These are phyloP conservation scores for Hippopotamyrus pictus DNA, from an alignment of 2,797 vertebrate genomes.

Conservation along the genomic window DNA sequence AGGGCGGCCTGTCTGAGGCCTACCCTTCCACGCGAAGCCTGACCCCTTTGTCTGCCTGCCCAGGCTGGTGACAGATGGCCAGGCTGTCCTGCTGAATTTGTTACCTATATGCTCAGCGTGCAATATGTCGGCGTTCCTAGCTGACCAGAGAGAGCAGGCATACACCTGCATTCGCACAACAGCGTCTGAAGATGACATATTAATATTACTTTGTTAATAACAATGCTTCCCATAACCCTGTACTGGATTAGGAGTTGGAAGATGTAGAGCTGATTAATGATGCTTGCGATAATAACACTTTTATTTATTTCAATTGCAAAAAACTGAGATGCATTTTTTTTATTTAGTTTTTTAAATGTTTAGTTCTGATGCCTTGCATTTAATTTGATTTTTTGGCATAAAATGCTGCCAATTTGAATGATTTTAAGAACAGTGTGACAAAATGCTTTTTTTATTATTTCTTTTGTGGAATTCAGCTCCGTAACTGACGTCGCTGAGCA, in stretches of 20 bases:
- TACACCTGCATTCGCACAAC: conserved; percentile 64
- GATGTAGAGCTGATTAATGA: background rate
- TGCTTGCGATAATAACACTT: background rate
- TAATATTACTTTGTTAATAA: background rate
- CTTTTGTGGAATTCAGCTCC: background rate
- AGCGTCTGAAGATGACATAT: background rate
- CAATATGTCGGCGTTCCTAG: conserved; percentile 77
- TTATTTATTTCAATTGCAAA: background rate
- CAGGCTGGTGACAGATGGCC: conserved; percentile 80
- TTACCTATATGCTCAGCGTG: conserved; percentile 81
- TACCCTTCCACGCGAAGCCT: conserved; percentile 45
- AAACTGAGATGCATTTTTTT: background rate
- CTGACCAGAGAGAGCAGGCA: conserved; percentile 73
- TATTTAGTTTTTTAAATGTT: background rate
- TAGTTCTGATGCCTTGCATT: background rate
- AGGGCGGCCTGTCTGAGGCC: conserved; percentile 48
- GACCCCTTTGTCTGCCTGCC: conserved; percentile 65
- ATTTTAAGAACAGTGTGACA: background rate
- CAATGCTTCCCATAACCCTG: background rate
- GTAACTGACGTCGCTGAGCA: background rate
- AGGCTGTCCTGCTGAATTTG: conserved; percentile 75
- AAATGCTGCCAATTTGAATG: background rate
- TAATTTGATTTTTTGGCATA: background rate
- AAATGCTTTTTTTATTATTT: background rate
- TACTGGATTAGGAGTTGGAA: background rate